Evolutionary conservation across 2,888 invertebrate species (phyloP).

Genomic region (Desoria tigrina): DNA sequence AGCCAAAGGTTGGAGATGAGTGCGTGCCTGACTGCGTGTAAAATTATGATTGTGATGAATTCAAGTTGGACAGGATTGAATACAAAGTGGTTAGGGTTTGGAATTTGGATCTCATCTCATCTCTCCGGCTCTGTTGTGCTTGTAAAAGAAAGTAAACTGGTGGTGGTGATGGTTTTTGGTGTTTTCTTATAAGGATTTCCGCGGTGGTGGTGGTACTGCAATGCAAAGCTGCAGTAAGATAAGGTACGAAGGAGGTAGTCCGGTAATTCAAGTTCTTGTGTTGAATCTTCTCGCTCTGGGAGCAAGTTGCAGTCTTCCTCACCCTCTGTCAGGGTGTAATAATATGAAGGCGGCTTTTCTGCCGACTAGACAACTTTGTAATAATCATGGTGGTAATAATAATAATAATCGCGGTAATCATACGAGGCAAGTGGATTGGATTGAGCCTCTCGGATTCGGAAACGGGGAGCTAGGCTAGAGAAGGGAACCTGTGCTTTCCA

Average conservation of each 20-base stretch:
- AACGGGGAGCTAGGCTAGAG: no score
- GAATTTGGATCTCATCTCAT: neutral
- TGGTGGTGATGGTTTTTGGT: no score
- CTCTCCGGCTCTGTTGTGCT: neutral
- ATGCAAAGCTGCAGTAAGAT: no score
- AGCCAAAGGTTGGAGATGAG: neutral
- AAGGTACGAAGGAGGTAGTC: no score
- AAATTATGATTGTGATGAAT: slow-evolving; percentile 23
- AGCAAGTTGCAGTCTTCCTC: neutral
- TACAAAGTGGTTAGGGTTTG: slow-evolving; percentile 3
- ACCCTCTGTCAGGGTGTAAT: slow-evolving; percentile 30
- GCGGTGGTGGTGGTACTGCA: no score
- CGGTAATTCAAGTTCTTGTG: neutral
- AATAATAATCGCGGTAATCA: slow-evolving; percentile 19
- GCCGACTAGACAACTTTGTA: slow-evolving; percentile 44
- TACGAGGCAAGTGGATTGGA: slow-evolving; percentile 5
- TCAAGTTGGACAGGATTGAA: slow-evolving; percentile 19
- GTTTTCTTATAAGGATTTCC: no score
- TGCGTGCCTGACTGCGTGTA: slow-evolving; percentile 11
- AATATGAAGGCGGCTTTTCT: slow-evolving; percentile 45
- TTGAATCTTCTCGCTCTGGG: neutral
- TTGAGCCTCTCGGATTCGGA: neutral
- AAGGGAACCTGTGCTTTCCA: no score
- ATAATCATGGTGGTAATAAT: slow-evolving; percentile 32
- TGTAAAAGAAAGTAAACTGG: neutral